Base-by-base conservation (phyloP, 2,797 vertebrate genomes). In the Takifugu rubripes region DNA sequence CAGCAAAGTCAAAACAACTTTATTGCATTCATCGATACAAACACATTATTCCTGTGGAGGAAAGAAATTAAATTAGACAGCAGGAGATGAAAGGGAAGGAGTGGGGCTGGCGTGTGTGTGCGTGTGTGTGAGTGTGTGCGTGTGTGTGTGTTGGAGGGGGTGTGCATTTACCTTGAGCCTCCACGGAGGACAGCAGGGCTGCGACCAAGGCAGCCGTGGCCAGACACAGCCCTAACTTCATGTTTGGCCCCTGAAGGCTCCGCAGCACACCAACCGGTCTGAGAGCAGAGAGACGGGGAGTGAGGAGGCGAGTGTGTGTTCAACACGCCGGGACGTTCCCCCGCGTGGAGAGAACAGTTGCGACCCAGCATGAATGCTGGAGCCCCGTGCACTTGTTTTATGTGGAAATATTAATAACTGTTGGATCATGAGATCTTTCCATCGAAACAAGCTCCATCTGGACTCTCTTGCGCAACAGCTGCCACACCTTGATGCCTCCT, bases 81-180 rank as follows among this genome's bases (percentile, higher is more conserved):
- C 62, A 27, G 70, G 61, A 40, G 61, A 72, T 61, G 56, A 59
- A 21, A 52, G 52, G 56, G 69, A 68, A 66, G 66, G 29, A 78
- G 77, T 52, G 64, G 16, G 60, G 55, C 3, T 14, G 11, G 36
- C 14, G 12, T 40, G 12, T 12, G 36, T 14, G 36, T 40, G 36
- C 14, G 36, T 40, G 12, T 40, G 36, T 36, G 33, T 14, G 11
- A 11, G 33, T 6, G 31, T 33, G 31, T 33, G 31, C 33, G 27
- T 14, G 36, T 40, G 36, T 14, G 21, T 25, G 64, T 42, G 14
- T 64, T 21, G 21, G 1, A 67, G 61, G 36, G 29, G 42, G 55
- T 82, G 21, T 67, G 74, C 55, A 59, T 84, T 94, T 98, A 99
- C 97, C 97, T 99, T 99, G 94, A 81, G 96, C 97, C 83, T 97